phyloP scores from a whole-genome alignment of 2,888 invertebrate species.

The Ariolimax columbianus region DNA sequence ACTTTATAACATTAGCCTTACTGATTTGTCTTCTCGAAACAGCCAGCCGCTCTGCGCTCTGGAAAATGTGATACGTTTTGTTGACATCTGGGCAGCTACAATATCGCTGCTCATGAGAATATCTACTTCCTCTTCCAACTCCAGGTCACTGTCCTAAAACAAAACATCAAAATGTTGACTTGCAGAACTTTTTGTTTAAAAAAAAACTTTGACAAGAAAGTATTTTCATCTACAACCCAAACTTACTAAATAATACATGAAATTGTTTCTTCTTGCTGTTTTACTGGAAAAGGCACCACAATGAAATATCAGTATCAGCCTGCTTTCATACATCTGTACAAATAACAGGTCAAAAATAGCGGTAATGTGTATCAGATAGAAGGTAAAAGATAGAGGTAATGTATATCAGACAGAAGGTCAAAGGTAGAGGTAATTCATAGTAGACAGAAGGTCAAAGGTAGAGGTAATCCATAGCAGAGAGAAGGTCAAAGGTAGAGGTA shows the following conservation, averaged over 20 bases:
- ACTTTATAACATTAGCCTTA: slow-evolving; percentile 71
- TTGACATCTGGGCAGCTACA: slow-evolving; percentile 97
- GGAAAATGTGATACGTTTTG: slow-evolving; percentile 95
- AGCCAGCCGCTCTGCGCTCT: slow-evolving; percentile 86
- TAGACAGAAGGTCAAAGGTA: neutral
- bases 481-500: neutral
- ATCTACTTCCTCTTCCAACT: slow-evolving; percentile 98
- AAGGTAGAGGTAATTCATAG: too few relatives aligned
- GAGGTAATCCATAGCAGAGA: too few relatives aligned
- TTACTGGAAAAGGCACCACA: too few relatives aligned
- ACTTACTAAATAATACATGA: too few relatives aligned
- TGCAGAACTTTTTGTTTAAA: neutral
- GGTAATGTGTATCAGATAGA: too few relatives aligned
- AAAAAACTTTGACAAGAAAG: neutral
- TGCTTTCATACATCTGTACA: too few relatives aligned
- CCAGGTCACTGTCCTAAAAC: slow-evolving; percentile 88
- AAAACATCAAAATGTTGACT: neutral
- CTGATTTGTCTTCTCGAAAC: slow-evolving; percentile 87
- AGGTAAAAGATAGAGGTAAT: too few relatives aligned
- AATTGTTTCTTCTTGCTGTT: too few relatives aligned
- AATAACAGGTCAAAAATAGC: too few relatives aligned
- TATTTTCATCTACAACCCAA: too few relatives aligned
- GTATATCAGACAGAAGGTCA: too few relatives aligned
- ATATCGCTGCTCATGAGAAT: slow-evolving; percentile 98
- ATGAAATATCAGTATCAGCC: too few relatives aligned